Base-by-base conservation (phyloP, 2,113 vertebrate genomes). In the Crotalus viridis region DNA sequence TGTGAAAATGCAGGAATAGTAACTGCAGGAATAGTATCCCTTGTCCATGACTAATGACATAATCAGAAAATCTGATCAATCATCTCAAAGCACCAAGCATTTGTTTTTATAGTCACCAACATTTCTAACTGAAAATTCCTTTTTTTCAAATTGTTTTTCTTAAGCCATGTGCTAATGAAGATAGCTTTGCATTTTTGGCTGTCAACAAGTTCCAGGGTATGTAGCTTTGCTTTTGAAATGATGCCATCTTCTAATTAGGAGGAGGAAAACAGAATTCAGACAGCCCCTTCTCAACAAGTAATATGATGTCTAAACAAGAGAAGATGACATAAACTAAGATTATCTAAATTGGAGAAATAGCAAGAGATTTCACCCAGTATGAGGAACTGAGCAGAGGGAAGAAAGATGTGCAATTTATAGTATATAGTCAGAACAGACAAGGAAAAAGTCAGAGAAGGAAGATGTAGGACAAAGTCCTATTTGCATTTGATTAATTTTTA, bases 211-310 rank as follows among this genome's bases (percentile, higher is more conserved):
- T 26, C 48, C 22, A 26, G 59, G 12, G 39, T 74, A 87, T 19
- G 48, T 43, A 54, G n/a, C 39, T 43, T 91, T 85, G 22, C 46
- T 22, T 88, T n/a, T 74, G 33, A 81, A 81, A 81, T 81, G n/a
- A 54, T 88, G n/a, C 57, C 21, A 74, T 4, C n/a, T 88, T 61
- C 56, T 92, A 88, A 92, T 92, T 74, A 92, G 39, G 28, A n/a
- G 13, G 9, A 88, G 74, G n/a, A 43, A 91, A 55, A 86, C 69
- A 43, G 46, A 39, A 88, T 26, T 28, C 85, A 48, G 9, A 1
- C 43, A 22, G 55, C 10, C 48, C 64, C 48, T 54, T 92, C 64
- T 92, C 61, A 85, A 33, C 61, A 85, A 85, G 33, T 54, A 88
- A 17, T 21, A 5, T 28, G 86, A 88, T 17, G 48, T 33, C 56